phyloP scores from a whole-genome alignment of 1,140 invertebrate species.

The Cyphomyrmex costatus region DNA sequence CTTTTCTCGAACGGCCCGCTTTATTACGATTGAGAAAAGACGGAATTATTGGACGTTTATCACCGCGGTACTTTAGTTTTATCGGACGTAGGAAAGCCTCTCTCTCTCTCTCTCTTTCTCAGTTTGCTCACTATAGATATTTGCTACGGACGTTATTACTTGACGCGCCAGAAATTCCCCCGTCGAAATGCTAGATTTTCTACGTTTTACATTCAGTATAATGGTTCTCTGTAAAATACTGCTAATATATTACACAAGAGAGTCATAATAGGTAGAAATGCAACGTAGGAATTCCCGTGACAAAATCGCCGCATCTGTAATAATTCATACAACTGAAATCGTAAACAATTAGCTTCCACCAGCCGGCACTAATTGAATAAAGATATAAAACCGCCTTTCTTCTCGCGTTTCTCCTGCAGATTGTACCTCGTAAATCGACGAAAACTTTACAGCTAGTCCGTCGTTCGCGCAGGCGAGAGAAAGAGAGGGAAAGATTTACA shows the following conservation, averaged over 20 bases:
- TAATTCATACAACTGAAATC: neutral
- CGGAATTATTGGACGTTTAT: constrained; percentile 20
- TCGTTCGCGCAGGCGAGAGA: neutral
- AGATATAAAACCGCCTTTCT: constrained; percentile 12
- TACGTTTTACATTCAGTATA: neutral
- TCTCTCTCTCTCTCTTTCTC: neutral
- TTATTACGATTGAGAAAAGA: constrained; percentile 43
- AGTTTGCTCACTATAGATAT: neutral
- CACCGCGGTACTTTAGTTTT: constrained; percentile 12
- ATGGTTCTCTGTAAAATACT: neutral
- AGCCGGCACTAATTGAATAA: neutral
- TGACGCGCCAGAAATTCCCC: neutral
- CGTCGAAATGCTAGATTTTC: neutral
- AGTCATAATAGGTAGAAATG: neutral
- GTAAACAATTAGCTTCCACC: neutral
- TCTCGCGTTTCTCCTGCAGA: neutral
- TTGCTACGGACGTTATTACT: neutral
- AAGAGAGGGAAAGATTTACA: constrained; percentile 4
- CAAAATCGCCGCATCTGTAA: constrained; percentile 1
- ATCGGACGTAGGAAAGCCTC: neutral
- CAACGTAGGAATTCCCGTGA: neutral
- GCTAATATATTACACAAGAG: neutral
- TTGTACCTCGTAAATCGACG: constrained; percentile 31
- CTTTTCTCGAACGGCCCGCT: neutral
- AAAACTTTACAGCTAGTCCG: constrained; percentile 1